Evolutionary conservation across 2,888 invertebrate species (phyloP).

Genomic region (Synergus laeviventris): DNA sequence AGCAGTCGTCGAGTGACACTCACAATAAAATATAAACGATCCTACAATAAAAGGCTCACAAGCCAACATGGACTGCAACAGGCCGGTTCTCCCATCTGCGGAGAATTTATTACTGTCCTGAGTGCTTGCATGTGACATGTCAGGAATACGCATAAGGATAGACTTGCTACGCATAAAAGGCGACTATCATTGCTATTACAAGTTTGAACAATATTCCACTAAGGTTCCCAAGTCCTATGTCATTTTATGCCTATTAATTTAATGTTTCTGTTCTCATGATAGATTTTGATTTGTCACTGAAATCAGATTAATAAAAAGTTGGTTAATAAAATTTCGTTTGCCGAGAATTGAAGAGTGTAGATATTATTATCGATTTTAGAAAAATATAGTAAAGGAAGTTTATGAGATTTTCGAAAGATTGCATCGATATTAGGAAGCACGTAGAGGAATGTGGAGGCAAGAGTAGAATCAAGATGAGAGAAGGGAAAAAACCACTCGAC

Average conservation of each 20-base stretch:
- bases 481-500: conserved; percentile 24
- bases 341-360: background rate
- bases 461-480: conserved; percentile 33
- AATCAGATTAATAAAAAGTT: no score
- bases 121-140: conserved; percentile 37
- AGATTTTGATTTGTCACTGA: no score
- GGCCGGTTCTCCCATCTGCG: conserved; percentile 37
- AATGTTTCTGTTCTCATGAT: background rate
- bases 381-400: conserved; percentile 14
- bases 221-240: conserved; percentile 6
- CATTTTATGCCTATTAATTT: background rate
- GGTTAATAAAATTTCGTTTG: background rate
- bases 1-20: conserved; percentile 21
- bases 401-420: conserved; percentile 38
- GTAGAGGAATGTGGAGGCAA: conserved; percentile 37
- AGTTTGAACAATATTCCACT: conserved; percentile 15
- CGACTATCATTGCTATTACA: conserved; percentile 1
- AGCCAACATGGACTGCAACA: conserved; percentile 31
- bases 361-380: background rate
- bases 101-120: conserved; percentile 34
- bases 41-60: conserved; percentile 36
- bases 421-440: conserved; percentile 38
- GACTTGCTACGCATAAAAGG: conserved; percentile 20
- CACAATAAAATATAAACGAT: conserved; percentile 38
- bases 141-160: conserved; percentile 37